Evolutionary conservation across 2,797 vertebrate genomes (phyloP), one percentile per base, ranked within the genome.

Genomic region (Urosaurus nigricauda): DNA sequence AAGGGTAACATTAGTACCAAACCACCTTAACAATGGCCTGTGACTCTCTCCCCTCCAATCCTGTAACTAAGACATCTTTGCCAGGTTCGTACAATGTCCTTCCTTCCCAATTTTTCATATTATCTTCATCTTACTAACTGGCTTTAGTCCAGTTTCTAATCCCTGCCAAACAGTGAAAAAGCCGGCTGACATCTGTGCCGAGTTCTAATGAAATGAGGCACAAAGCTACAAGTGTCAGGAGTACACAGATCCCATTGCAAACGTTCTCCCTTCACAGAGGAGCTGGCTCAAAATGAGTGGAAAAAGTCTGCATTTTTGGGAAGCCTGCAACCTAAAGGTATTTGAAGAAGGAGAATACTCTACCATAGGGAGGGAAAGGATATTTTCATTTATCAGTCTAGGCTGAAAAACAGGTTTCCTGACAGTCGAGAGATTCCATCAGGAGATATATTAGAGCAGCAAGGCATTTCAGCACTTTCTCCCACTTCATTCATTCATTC

Each of bases 141-240:
- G 92, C 91, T 91, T 91, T 91, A 92, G 92, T 88, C 89, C 90
- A 93, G 75, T 87, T 93, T 92, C 88, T 70, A 90, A 85, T 75
- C 0, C 80, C 85, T 94, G 91, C 87, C 93, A 94, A 93, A 93
- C 91, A 91, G 77, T 35, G 73, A 88, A 91, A 95, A 82, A 94
- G 90, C 92, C 0, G 3, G 85, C 90, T 88, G 90, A 94, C 89
- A 88, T 91, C 92, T 94, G 83, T 93, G 92, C 91, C 81, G 92
- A 89, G 37, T 77, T 91, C 94, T 95, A 90, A 94, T 86, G 89
- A 95, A 95, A 94, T 87, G 87, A 93, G 92, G 93, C 86, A 87
- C 92, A 94, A 92, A 94, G 68, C 91, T 94, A 91, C 40, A 74
- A 92, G 91, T 92, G 80, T 93, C 89, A 92, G 91, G 90, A 91